phyloP scores from a whole-genome alignment of 2,797 vertebrate genomes.

The Adrianichthys oophorus region DNA sequence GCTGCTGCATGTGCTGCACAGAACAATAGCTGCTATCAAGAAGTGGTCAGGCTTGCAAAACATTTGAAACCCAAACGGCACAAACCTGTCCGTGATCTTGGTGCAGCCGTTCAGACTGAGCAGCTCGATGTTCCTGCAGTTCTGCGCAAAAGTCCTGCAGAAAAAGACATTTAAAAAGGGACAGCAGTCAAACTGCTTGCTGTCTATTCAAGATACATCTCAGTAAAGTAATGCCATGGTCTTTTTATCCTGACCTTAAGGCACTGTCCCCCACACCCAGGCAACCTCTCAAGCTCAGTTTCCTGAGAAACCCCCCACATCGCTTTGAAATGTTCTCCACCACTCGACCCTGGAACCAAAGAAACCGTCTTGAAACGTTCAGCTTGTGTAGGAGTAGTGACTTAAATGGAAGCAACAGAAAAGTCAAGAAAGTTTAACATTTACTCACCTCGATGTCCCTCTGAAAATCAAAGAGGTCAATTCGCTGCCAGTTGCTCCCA shows the following conservation, averaged over 20 bases:
- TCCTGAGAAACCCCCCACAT: constrained; percentile 94
- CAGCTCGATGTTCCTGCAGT: constrained; percentile 97
- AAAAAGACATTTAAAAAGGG: constrained; percentile 13
- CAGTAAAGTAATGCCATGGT: background rate
- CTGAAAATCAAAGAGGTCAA: constrained; percentile 98
- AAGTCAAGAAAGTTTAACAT: constrained; percentile 1
- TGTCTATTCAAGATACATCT: background rate
- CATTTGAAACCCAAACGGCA: background rate
- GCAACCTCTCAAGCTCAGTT: constrained; percentile 93
- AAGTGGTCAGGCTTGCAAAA: background rate
- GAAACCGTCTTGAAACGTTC: background rate
- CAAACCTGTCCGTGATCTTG: constrained; percentile 96
- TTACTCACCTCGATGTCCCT: constrained; percentile 93
- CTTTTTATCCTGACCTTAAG: constrained; percentile 79
- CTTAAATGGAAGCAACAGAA: background rate
- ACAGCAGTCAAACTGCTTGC: background rate
- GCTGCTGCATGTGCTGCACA: constrained; percentile 91
- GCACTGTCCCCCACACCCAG: constrained; percentile 94
- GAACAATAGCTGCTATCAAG: constrained; percentile 7
- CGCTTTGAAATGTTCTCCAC: constrained; percentile 98
- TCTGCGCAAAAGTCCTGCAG: constrained; percentile 93
- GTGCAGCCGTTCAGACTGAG: constrained; percentile 96
- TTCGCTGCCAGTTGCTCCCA: constrained; percentile 98
- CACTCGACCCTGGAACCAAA: constrained; percentile 85
- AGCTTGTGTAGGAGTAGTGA: background rate